Conservation (phyloP, 2,888 invertebrate genomes). For the Pseudococcus jackbeardsleyi region DNA sequence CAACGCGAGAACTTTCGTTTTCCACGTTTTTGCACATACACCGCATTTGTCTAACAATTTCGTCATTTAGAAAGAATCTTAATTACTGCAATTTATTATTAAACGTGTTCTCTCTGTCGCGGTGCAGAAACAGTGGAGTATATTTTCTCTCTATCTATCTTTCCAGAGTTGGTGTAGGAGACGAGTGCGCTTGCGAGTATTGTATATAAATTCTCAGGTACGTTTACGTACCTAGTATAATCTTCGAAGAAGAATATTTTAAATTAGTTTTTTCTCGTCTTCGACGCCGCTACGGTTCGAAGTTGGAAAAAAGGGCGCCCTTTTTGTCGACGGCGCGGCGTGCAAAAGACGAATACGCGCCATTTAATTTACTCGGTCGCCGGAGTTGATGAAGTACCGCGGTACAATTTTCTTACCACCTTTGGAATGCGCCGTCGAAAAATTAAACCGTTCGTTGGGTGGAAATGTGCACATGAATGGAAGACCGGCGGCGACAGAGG, state of each 20-base stretch:
- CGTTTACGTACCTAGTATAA: background rate
- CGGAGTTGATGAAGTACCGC: background rate
- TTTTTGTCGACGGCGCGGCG: background rate
- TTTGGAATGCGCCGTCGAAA: background rate
- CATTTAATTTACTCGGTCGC: slow-evolving; percentile 35
- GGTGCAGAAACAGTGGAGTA: background rate
- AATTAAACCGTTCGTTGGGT: slow-evolving; percentile 15
- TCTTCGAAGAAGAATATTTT: slow-evolving; percentile 29
- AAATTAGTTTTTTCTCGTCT: slow-evolving; percentile 42
- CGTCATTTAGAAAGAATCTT: slow-evolving; percentile 64
- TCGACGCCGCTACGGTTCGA: background rate
- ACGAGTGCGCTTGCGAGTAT: background rate
- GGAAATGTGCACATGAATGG: slow-evolving; percentile 24
- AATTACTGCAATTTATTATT: slow-evolving; percentile 63
- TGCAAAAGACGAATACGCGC: slow-evolving; percentile 20
- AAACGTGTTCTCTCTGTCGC: slow-evolving; percentile 25
- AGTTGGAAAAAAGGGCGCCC: background rate
- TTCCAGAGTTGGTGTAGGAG: background rate
- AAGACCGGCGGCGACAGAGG: background rate
- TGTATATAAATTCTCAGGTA: slow-evolving; percentile 5
- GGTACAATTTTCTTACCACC: slow-evolving; percentile 5
- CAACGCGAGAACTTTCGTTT: slow-evolving; percentile 39
- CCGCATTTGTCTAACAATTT: slow-evolving; percentile 64
- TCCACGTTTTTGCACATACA: slow-evolving; percentile 57
- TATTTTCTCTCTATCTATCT: background rate